A percentile compares a stretch with the other conserved stretches of the same genome.
Evolutionary conservation across 2,113 vertebrate species (phyloP).

Genomic region (Pitta sordida): DNA sequence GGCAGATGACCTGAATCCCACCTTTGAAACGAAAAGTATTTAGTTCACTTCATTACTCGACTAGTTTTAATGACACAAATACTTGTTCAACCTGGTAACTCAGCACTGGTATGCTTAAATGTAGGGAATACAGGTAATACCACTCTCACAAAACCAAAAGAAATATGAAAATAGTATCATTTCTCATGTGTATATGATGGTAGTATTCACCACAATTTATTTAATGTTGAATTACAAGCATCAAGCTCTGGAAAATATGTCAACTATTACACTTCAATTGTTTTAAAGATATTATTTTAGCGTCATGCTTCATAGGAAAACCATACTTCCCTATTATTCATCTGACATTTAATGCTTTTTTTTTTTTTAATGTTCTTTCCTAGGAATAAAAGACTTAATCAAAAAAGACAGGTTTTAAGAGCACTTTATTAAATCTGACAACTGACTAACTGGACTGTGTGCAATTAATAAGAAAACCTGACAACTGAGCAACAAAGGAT

Average conservation of each 20-base stretch:
- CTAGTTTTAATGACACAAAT: neutral
- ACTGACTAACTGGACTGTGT: slow-evolving; percentile 38
- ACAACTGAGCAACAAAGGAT: neutral
- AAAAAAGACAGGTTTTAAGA: slow-evolving; percentile 43
- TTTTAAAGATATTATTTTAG: slow-evolving; percentile 13
- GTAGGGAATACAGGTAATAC: neutral
- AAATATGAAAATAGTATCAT: neutral
- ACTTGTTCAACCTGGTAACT: neutral
- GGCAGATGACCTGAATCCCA: neutral
- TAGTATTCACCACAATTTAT: slow-evolving; percentile 13
- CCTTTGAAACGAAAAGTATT: neutral
- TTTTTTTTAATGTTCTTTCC: neutral
- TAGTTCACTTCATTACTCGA: neutral
- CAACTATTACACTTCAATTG: neutral
- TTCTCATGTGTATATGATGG: neutral
- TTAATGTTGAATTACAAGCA: neutral
- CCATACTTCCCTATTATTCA: slow-evolving; percentile 47
- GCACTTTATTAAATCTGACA: slow-evolving; percentile 58
- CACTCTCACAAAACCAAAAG: neutral
- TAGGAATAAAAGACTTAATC: slow-evolving; percentile 62
- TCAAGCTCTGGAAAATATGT: neutral
- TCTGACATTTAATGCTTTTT: slow-evolving; percentile 55
- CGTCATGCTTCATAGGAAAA: slow-evolving; percentile 52
- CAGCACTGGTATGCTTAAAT: neutral
- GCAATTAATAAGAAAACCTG: slow-evolving; percentile 29